phyloP scores from a whole-genome alignment of 2,113 vertebrate species.

The Hymenochirus boettgeri region DNA sequence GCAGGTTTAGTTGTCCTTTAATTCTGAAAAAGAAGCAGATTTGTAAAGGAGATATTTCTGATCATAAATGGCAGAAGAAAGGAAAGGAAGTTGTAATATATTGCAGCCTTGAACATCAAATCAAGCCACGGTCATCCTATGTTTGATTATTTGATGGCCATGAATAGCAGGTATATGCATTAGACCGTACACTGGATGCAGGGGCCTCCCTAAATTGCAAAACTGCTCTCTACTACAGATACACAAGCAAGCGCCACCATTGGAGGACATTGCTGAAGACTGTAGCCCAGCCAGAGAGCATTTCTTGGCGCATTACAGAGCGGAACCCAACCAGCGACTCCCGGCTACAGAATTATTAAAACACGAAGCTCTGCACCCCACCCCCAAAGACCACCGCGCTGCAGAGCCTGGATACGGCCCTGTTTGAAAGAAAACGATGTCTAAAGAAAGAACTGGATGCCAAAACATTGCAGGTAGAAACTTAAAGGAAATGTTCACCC shows the following conservation, averaged over 20 bases:
- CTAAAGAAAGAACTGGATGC: constrained; percentile 80
- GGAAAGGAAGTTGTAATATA: too few species aligned
- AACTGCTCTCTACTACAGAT: constrained; percentile 70
- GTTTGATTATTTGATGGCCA: too few species aligned
- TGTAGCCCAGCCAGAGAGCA: constrained; percentile 78
- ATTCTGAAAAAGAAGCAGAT: too few species aligned
- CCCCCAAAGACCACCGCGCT: constrained; percentile 88
- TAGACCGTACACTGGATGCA: too few species aligned
- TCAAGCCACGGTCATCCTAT: too few species aligned
- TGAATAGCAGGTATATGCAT: too few species aligned
- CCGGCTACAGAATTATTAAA: constrained; percentile 77
- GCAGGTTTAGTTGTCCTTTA: too few species aligned
- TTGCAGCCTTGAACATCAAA: too few species aligned
- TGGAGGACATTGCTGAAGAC: constrained; percentile 85
- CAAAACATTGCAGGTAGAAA: constrained; percentile 81
- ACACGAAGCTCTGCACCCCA: constrained; percentile 81
- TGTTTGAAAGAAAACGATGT: constrained; percentile 77
- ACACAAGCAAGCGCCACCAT: constrained; percentile 89
- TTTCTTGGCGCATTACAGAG: constrained; percentile 77
- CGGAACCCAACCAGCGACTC: constrained; percentile 77
- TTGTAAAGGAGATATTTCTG: too few species aligned
- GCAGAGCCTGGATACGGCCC: constrained; percentile 89
- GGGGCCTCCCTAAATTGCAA: too few species aligned
- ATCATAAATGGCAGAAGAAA: too few species aligned
- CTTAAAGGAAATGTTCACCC: too few species aligned